These are phyloP conservation scores for Donacobius atricapilla DNA, from an alignment of 2,113 vertebrate species.

Conservation along the genomic window DNA sequence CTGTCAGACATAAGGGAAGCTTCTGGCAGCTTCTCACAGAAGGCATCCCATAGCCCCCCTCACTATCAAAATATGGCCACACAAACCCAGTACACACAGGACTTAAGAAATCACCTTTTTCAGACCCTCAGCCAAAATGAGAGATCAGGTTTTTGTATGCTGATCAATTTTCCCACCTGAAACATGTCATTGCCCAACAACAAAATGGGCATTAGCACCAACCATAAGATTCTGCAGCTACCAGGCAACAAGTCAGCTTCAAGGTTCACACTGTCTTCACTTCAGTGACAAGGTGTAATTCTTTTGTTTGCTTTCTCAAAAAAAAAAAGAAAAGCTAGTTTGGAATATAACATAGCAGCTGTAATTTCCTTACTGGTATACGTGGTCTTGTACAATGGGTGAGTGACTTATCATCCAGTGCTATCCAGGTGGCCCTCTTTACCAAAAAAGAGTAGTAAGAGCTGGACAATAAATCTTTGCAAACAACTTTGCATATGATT, in stretches of 20 bases:
- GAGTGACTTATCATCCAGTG: neutral
- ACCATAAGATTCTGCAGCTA: neutral
- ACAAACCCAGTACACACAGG: neutral
- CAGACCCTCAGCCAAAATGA: neutral
- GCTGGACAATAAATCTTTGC: neutral
- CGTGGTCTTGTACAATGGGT: fast-evolving
- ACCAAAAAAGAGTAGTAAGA: neutral
- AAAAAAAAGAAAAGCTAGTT: neutral
- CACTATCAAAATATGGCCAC: neutral
- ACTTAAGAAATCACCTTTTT: neutral
- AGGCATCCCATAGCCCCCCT: neutral
- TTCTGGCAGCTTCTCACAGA: neutral
- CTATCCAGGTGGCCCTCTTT: neutral
- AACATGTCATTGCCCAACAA: neutral
- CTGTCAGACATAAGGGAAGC: neutral
- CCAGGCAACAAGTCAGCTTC: neutral
- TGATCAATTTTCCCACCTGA: neutral
- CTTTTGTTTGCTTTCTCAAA: fast-evolving
- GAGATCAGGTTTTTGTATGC: neutral
- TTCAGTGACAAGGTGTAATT: neutral
- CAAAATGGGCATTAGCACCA: neutral
- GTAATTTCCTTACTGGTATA: neutral
- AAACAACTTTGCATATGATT: neutral
- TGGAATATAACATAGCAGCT: neutral
- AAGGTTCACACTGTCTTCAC: neutral